Conservation (phyloP, 1,140 invertebrate genomes). For the Chrysomallon squamiferum region DNA sequence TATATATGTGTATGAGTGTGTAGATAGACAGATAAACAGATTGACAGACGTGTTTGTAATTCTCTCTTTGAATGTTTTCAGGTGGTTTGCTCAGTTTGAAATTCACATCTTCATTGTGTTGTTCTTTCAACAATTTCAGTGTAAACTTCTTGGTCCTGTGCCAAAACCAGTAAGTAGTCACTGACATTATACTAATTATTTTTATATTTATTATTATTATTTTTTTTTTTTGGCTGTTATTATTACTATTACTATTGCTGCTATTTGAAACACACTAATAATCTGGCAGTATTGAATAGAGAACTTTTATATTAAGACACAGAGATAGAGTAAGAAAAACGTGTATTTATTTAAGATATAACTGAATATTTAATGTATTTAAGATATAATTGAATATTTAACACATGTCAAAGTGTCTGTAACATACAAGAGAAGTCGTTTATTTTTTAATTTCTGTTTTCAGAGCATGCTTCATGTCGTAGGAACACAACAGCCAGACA, state of each 20-base stretch:
- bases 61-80: too few species aligned
- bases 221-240: not conserved
- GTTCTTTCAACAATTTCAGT: slow-evolving; percentile 40
- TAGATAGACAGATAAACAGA: too few species aligned
- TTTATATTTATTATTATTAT: not conserved
- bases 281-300: not conserved
- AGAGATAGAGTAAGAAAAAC: not conserved
- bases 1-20: too few species aligned
- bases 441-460: slow-evolving; percentile 17
- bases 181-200: not conserved
- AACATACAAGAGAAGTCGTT: too few species aligned
- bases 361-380: too few species aligned
- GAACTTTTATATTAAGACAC: not conserved
- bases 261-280: not conserved
- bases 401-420: too few species aligned
- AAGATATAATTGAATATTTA: too few species aligned
- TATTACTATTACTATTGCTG: not conserved
- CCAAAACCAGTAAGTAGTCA: slow-evolving; percentile 38
- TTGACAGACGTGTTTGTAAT: not conserved
- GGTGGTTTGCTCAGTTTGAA: slow-evolving; percentile 52
- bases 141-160: slow-evolving; percentile 23
- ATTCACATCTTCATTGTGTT: slow-evolving; percentile 49
- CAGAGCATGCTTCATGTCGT: slow-evolving; percentile 41
- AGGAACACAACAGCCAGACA: slow-evolving; percentile 34
- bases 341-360: too few species aligned